Evolutionary conservation across 2,797 vertebrate species (phyloP), one percentile per base, ranked within the genome.

Genomic region (Tapera naevia): DNA sequence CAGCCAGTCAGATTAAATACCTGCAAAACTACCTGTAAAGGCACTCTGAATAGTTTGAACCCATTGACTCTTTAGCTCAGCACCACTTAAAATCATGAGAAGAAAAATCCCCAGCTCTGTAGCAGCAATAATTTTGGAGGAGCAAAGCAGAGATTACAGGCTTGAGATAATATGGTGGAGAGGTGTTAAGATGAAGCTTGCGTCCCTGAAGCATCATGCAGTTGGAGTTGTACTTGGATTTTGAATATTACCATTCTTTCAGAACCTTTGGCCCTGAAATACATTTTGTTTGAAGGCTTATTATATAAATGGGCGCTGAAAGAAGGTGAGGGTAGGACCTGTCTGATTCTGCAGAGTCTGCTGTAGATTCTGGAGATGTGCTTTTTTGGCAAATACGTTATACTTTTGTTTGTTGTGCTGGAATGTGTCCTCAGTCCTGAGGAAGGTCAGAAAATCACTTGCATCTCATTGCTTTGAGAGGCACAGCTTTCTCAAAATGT

Each of bases 401-500:
- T 19, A 11, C 5, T 4, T 66, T 78, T 92, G 51, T 89, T 84
- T 73, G 50, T 84, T 86, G n/a, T 2, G 3, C 67, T 93, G 89
- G 15, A 80, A 56, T 39, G 80, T 81, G 65, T 88, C 86, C 82
- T 76, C 37, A 43, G 11, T 66, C 25, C 35, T 33, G 51, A 48
- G 84, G 67, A 89, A 75, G 89, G 92, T 89, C 89, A 64, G 30
- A 32, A 32, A 73, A 64, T 80, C n/a, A 45, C 58, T 45, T 60
- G 45, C 48, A 16, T 83, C 65, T 73, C 39, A 53, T 19, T 54
- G 39, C 54, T 53, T 51, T 21, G 30, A 83, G 76, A 79, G 10
- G 21, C 37, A 72, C 23, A 72, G 15, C 57, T 87, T 70, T 69
- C 64, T 56, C 51, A 64, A 70, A 66, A 58, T 76, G 12, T 1